Percentiles rank a stretch among this genome's conserved stretches.
Evolutionary conservation across 2,888 invertebrate species (phyloP).

Genomic region (Agonopterix subpropinquella): DNA sequence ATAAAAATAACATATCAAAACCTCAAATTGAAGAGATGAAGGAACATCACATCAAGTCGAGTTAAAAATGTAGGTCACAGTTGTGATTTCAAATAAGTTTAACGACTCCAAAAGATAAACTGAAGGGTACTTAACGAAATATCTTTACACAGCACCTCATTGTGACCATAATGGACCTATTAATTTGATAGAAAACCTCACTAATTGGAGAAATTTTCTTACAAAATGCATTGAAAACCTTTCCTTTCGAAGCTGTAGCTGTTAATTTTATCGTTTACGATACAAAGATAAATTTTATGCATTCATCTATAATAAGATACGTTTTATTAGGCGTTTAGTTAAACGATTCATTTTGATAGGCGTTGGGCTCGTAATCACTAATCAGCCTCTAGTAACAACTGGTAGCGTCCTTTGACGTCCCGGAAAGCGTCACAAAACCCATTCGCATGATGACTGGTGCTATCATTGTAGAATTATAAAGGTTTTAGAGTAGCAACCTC

Average conservation of each 20-base stretch:
- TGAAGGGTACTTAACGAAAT: background rate
- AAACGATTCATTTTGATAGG: slow-evolving; percentile 9
- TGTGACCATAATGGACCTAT: slow-evolving; percentile 18
- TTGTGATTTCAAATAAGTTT: background rate
- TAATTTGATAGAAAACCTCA: slow-evolving; percentile 38
- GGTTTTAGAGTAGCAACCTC: no score
- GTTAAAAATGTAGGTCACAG: no score
- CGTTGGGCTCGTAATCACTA: slow-evolving; percentile 5
- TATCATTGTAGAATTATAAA: no score
- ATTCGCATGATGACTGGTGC: no score
- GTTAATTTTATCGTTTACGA: slow-evolving; percentile 25
- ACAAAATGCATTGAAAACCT: slow-evolving; percentile 23
- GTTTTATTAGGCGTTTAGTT: slow-evolving; percentile 19
- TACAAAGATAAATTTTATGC: slow-evolving; percentile 8
- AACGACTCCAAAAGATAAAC: background rate
- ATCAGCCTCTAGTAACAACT: background rate
- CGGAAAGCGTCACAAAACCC: no score
- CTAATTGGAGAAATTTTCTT: slow-evolving; percentile 45
- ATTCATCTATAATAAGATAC: slow-evolving; percentile 18
- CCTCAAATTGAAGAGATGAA: no score
- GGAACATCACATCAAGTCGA: no score
- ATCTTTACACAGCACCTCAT: background rate
- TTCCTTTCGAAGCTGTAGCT: slow-evolving; percentile 1
- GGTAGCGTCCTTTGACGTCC: no score
- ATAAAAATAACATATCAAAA: no score